Base-by-base conservation (phyloP, 2,888 invertebrate species). In the Crematogaster levior region DNA sequence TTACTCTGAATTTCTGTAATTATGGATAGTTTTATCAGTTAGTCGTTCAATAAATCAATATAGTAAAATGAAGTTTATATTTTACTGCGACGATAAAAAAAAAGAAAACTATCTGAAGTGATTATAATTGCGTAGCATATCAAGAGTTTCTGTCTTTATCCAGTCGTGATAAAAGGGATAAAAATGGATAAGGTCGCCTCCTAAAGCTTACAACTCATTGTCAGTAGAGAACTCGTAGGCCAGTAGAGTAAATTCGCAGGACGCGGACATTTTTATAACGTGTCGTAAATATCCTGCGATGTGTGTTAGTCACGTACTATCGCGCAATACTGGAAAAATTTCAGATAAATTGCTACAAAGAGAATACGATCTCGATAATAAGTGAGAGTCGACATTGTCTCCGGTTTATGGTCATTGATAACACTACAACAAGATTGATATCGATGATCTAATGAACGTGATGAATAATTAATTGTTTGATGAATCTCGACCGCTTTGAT, bases 151-250 rank as follows among this genome's bases (percentile, higher is more conserved):
- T 74, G 53, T 48, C 81, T 88, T 88, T 86, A 87, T 84, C 80
- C 30, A 0, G 60, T 9, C 73, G 85, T 79, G 88, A 86, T 85
- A 85, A 21, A 51, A 3, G 48, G 48, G 48, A 85, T 85, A 88
- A 34, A 51, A 51, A 88, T 84, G 80, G 74, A 65, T 63, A 73
- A 61, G 30, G 72, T 63, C 65, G 83, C 46, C 18, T 84, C n/a
- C n/a, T 63, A 58, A 81, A 74, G 53, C 82, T 88, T 84, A 84
- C 74, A 65, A 68, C 51, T 83, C n/a, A n/a, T n/a, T n/a, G n/a
- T n/a, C 15, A 61, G 37, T 24, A 21, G 81, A 82, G 83, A 82
- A 24, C 68, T 83, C 30, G 34, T 51, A 73, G 46, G 9, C 10
- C 48, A 24, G 24, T 34, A 21, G n/a, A 68, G 40, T 56, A 70